Evolutionary conservation across 2,888 invertebrate genomes (phyloP), one percentile per base, ranked within the genome.

Genomic region (Drosophila dives): DNA sequence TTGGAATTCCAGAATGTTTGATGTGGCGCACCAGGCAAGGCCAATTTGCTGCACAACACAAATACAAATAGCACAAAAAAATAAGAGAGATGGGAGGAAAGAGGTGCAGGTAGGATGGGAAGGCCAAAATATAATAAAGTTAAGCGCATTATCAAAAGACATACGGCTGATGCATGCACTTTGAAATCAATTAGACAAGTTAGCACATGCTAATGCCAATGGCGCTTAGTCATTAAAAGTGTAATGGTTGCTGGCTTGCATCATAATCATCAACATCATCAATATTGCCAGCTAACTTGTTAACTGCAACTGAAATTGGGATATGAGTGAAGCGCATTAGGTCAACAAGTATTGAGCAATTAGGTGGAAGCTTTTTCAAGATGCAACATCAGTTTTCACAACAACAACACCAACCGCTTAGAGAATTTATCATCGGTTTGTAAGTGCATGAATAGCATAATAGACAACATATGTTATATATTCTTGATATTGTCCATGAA

Each of bases 131-230:
- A 15, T 5, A 29, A 29, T 10, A 40, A n/a, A 29, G 29, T 20
- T 32, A 36, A 49, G n/a, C 15, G 38, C 36, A 36, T 64, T 49
- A 49, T 32, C 50, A 32, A 36, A 12, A 34, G 23, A 33, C 53
- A 38, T 38, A 48, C 72, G 29, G n/a, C 17, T 49, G 72, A 59
- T 49, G 72, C 72, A 59, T 59, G 61, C 61, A 60, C 12, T 71
- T 61, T 26, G n/a, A 45, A 72, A 45, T 32, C 62, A 72, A 53
- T 69, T 53, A 69, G 72, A 48, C 61, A 32, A 55, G 48, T 40
- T 20, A 67, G 40, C 38, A 26, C 38, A 54, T 64, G 64, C 34
- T 64, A 64, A 64, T 50, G 56, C 23, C 69, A 32, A 40, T 4
- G 29, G 26, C 10, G 62, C 38, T 72, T 61, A 69, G 68, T 69